phyloP scores from a whole-genome alignment of 2,888 invertebrate genomes.

The Conistra vaccinii region DNA sequence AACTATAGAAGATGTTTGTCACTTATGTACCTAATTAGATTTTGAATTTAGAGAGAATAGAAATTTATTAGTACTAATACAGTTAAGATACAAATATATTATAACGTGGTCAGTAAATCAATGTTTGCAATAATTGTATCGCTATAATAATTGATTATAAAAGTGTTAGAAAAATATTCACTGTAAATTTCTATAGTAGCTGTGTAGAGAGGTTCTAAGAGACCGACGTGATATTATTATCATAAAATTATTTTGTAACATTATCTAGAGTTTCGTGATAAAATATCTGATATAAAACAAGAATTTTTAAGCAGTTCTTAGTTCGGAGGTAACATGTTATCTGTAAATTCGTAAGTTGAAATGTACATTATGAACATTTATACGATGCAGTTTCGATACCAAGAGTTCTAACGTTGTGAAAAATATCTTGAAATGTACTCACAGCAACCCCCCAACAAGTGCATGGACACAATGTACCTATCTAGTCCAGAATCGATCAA shows the following conservation, averaged over 20 bases:
- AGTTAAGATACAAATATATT: neutral
- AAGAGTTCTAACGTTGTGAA: neutral
- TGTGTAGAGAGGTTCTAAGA: neutral
- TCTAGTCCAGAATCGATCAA: constrained; percentile 13
- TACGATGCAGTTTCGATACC: neutral
- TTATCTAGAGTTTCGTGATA: neutral
- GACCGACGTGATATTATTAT: neutral
- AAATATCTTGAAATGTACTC: neutral
- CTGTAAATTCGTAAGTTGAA: constrained; percentile 42
- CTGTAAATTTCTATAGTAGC: neutral
- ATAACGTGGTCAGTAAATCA: neutral
- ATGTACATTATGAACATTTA: neutral
- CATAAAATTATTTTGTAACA: neutral
- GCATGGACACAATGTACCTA: neutral
- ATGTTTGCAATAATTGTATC: constrained; percentile 11
- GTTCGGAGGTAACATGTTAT: constrained; percentile 30
- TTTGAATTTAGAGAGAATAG: constrained; percentile 10
- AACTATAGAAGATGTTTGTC: neutral
- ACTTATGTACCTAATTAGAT: neutral
- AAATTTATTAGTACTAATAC: neutral
- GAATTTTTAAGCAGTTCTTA: constrained; percentile 27
- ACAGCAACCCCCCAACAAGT: constrained; percentile 1
- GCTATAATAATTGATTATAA: neutral
- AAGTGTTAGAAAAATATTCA: constrained; percentile 19
- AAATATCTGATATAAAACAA: constrained; percentile 15